phyloP scores from a whole-genome alignment of 2,113 vertebrate genomes.

The Philantomba maxwellii region DNA sequence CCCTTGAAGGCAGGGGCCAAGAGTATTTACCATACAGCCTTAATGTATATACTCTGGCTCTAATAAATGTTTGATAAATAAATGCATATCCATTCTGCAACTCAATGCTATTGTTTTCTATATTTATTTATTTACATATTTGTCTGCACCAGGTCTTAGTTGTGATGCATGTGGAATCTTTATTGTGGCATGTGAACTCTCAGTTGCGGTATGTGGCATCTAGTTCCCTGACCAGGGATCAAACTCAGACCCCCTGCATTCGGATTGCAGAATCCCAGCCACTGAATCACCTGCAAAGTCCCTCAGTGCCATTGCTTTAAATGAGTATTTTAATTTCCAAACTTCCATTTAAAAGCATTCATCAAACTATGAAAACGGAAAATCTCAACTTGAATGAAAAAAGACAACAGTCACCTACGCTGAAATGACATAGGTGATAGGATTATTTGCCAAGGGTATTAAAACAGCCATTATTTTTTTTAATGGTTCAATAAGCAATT shows the following conservation, averaged over 20 bases:
- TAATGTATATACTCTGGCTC: not conserved
- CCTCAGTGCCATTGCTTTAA: not conserved
- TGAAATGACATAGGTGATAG: not conserved
- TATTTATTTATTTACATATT: not conserved
- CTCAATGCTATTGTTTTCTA: not conserved
- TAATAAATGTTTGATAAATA: not conserved
- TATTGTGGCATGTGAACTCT: not conserved
- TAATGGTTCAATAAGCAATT: constrained; percentile 11
- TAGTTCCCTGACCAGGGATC: not conserved
- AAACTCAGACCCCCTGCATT: not conserved
- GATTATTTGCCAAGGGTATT: constrained; percentile 14
- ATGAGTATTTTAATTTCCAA: not conserved
- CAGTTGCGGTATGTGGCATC: not conserved
- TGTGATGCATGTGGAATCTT: not conserved
- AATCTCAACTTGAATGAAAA: not conserved
- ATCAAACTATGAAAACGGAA: not conserved
- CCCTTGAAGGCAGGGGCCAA: not conserved
- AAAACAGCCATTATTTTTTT: not conserved
- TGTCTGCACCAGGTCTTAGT: not conserved
- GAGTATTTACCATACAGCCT: not conserved
- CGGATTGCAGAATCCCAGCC: not conserved
- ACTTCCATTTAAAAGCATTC: not conserved
- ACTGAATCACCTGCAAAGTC: not conserved
- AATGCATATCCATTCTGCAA: not conserved
- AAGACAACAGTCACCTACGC: not conserved